phyloP scores from a whole-genome alignment of 2,888 invertebrate genomes.

The Leptinotarsa peninsularis region DNA sequence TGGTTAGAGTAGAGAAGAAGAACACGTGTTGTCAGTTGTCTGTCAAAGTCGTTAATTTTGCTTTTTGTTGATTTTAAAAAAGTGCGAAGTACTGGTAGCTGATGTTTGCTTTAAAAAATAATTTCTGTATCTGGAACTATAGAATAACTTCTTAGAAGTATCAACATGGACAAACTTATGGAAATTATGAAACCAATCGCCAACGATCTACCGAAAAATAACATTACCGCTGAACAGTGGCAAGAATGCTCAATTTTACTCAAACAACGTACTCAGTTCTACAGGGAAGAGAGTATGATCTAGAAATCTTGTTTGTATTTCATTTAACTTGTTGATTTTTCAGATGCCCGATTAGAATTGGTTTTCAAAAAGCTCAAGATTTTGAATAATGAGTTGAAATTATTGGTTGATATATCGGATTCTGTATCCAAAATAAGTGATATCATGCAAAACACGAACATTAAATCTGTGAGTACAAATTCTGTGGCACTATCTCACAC shows the following conservation, averaged over 20 bases:
- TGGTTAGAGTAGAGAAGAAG: neutral
- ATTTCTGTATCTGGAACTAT: neutral
- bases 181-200: slow-evolving; percentile 18
- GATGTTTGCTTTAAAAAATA: slow-evolving; percentile 16
- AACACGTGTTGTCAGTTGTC: slow-evolving; percentile 14
- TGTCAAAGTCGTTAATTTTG: neutral
- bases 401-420: slow-evolving; percentile 39
- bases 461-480: slow-evolving; percentile 29
- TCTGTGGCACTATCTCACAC: slow-evolving; percentile 43
- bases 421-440: slow-evolving; percentile 44
- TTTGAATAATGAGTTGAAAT: slow-evolving; percentile 42
- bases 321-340: slow-evolving; percentile 30
- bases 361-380: slow-evolving; percentile 50
- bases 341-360: slow-evolving; percentile 52
- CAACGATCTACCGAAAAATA: slow-evolving; percentile 61
- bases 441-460: slow-evolving; percentile 6
- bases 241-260: slow-evolving; percentile 45
- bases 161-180: slow-evolving; percentile 10
- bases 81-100: slow-evolving; percentile 11
- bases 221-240: slow-evolving; percentile 21
- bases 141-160: neutral
- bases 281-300: slow-evolving; percentile 53
- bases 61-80: neutral
- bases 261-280: slow-evolving; percentile 48
- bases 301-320: slow-evolving; percentile 12